A percentile compares a stretch with the other conserved stretches of the same genome.
These are phyloP conservation scores for Perodicticus potto DNA, from an alignment of 2,797 vertebrate species.

Conservation along the genomic window DNA sequence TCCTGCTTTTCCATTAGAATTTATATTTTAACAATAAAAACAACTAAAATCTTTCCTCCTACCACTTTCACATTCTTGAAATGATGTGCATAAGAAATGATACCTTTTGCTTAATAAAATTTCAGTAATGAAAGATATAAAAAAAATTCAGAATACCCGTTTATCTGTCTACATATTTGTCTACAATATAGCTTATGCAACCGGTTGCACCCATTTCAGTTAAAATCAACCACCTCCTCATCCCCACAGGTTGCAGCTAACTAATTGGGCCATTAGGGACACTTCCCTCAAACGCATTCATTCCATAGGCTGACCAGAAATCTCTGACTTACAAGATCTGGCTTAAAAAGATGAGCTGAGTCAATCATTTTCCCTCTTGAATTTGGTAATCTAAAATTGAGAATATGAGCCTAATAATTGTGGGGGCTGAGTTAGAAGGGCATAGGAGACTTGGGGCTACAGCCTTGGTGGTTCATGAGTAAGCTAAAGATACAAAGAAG, in stretches of 20 bases:
- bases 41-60: not conserved
- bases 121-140: slow-evolving; percentile 2
- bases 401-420: not conserved
- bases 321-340: not conserved
- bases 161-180: not conserved
- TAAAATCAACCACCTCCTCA: not conserved
- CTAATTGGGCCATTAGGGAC: not conserved
- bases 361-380: not conserved
- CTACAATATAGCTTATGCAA: not conserved
- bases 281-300: not conserved
- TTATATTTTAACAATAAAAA: slow-evolving; percentile 9
- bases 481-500: not conserved
- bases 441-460: not conserved
- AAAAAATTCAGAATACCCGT: not conserved
- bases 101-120: slow-evolving; percentile 3
- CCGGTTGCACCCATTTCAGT: not conserved
- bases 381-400: slow-evolving; percentile 37
- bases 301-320: not conserved
- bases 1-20: not conserved
- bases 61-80: not conserved
- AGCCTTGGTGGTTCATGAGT: not conserved
- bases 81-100: not conserved
- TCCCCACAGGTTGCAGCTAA: not conserved
- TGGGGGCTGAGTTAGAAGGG: not conserved
- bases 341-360: not conserved